A percentile compares a stretch with the other conserved stretches of the same genome.
These are phyloP conservation scores for Anastrepha ludens DNA, from an alignment of 1,140 invertebrate genomes.

Conservation along the genomic window DNA sequence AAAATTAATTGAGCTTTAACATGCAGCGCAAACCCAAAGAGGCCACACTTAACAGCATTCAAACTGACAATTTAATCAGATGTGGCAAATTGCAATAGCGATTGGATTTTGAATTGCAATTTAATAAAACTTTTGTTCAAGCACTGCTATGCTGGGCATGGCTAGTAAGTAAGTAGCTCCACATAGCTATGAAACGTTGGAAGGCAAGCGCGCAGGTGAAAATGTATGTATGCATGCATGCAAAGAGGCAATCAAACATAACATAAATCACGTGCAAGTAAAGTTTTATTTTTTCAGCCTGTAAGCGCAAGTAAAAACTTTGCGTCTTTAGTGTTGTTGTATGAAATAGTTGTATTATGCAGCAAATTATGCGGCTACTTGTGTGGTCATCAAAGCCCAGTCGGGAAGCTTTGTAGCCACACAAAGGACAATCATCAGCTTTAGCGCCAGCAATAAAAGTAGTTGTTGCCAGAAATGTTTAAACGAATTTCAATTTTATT, in stretches of 20 bases:
- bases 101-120: background rate
- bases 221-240: background rate
- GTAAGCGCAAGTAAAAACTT: no score
- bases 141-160: background rate
- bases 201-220: no score
- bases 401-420: no score
- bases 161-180: background rate
- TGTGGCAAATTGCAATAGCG: slow-evolving; percentile 21
- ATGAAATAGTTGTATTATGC: background rate
- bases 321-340: no score
- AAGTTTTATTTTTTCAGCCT: no score
- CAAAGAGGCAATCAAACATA: no score
- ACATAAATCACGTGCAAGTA: background rate
- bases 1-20: slow-evolving; percentile 37
- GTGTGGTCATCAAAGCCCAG: background rate
- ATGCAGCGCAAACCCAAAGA: slow-evolving; percentile 2
- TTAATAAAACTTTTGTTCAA: background rate
- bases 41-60: background rate
- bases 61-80: slow-evolving; percentile 31
- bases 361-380: background rate
- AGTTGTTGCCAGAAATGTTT: no score
- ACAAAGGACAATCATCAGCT: no score
- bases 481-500: no score
- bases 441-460: no score
- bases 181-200: background rate